A percentile compares a stretch with the other conserved stretches of the same genome.
Evolutionary conservation across 2,888 invertebrate genomes (phyloP).

Genomic region (Gortyna flavago): DNA sequence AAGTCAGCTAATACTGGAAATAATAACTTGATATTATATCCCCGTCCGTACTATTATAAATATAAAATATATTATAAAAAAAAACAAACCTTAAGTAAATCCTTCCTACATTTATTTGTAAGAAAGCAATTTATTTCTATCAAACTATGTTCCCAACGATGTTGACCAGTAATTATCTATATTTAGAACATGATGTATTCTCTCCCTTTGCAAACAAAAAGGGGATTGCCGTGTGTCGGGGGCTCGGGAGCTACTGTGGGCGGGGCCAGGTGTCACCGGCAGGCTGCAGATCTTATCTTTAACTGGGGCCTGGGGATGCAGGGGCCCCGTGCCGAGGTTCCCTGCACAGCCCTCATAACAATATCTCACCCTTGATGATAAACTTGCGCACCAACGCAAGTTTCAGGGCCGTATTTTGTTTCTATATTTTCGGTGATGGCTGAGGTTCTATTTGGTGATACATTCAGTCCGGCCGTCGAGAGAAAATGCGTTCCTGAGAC

Average conservation of each 20-base stretch:
- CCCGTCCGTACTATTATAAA: not conserved
- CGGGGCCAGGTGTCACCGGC: conserved; percentile 88
- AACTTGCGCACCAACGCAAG: conserved; percentile 28
- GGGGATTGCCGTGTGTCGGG: conserved; percentile 70
- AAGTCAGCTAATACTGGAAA: not conserved
- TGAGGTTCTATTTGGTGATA: not conserved
- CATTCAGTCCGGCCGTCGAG: not conserved
- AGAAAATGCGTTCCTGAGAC: not conserved
- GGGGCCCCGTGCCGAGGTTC: conserved; percentile 57
- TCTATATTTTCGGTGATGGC: not conserved
- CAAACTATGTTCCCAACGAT: conserved; percentile 5
- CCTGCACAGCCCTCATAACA: conserved; percentile 40
- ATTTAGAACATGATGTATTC: conserved; percentile 58
- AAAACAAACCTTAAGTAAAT: not conserved
- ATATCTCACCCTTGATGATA: conserved; percentile 55
- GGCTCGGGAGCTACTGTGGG: conserved; percentile 81
- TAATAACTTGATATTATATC: not conserved
- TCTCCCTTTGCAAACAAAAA: conserved; percentile 73
- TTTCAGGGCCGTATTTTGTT: conserved; percentile 21
- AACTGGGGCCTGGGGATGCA: conserved; percentile 75
- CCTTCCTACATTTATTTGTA: not conserved
- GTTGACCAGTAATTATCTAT: conserved; percentile 54
- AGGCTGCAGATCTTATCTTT: conserved; percentile 86
- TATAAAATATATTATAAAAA: not conserved
- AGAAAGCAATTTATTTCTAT: not conserved